phyloP scores from a whole-genome alignment of 2,888 invertebrate species.

The Pyrrhia umbra region DNA sequence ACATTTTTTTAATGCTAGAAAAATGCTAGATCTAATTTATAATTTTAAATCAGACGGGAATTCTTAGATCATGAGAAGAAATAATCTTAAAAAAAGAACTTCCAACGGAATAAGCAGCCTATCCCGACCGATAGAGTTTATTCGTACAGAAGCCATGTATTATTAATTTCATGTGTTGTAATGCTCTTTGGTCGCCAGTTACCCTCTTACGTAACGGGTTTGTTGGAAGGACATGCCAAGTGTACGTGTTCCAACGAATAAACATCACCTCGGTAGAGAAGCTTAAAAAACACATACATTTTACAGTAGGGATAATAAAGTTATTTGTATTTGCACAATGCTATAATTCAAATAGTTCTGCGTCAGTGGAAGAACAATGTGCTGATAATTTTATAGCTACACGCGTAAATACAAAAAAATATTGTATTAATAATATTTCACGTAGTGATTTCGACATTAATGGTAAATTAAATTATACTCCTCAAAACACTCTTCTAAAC shows the following conservation, averaged over 20 bases:
- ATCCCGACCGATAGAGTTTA: slow-evolving; percentile 30
- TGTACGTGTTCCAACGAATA: slow-evolving; percentile 69
- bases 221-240: slow-evolving; percentile 69
- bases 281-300: slow-evolving; percentile 63
- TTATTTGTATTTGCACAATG: slow-evolving; percentile 47
- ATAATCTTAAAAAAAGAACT: background rate
- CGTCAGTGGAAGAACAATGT: slow-evolving; percentile 71
- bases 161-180: slow-evolving; percentile 55
- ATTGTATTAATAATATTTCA: slow-evolving; percentile 3
- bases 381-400: slow-evolving; percentile 5
- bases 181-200: slow-evolving; percentile 61
- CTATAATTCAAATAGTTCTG: slow-evolving; percentile 63
- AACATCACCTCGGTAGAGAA: slow-evolving; percentile 26
- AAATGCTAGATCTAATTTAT: too few species aligned
- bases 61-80: background rate
- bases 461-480: background rate
- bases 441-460: background rate
- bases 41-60: too few species aligned
- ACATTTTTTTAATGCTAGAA: too few species aligned
- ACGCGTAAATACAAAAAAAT: slow-evolving; percentile 17
- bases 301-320: slow-evolving; percentile 64
- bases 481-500: too few species aligned
- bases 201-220: slow-evolving; percentile 63
- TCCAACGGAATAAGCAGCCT: slow-evolving; percentile 8
- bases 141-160: slow-evolving; percentile 63